Percentiles rank a stretch among this genome's conserved stretches.
Evolutionary conservation across 2,888 invertebrate genomes (phyloP).

Genomic region (Papilio elwesi): DNA sequence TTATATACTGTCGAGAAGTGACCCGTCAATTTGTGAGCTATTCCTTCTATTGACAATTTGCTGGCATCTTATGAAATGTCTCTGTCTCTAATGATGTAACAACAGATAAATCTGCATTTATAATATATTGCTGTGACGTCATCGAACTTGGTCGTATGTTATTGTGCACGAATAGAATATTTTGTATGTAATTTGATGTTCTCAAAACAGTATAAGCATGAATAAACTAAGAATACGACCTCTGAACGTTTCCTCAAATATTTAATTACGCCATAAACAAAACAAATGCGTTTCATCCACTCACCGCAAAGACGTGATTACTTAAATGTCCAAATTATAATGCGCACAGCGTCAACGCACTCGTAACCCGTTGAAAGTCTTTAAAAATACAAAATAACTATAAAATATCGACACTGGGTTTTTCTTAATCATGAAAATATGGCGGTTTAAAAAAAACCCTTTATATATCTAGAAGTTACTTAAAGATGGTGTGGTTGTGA

Average conservation of each 20-base stretch:
- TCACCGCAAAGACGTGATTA: slow-evolving; percentile 19
- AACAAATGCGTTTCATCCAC: slow-evolving; percentile 18
- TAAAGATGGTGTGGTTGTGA: too few relatives aligned
- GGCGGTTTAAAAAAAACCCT: too few relatives aligned
- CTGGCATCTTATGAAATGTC: too few relatives aligned
- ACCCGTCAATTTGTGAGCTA: too few relatives aligned
- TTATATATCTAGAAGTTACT: too few relatives aligned
- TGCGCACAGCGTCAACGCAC: slow-evolving; percentile 20
- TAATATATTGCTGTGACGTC: too few relatives aligned
- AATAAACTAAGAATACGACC: background rate
- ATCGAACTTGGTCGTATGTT: background rate
- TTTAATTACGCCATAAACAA: slow-evolving; percentile 18
- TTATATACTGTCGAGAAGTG: too few relatives aligned
- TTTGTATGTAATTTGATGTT: background rate
- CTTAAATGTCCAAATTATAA: slow-evolving; percentile 25
- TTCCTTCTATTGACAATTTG: too few relatives aligned
- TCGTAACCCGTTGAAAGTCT: slow-evolving; percentile 19
- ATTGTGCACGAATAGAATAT: too few relatives aligned
- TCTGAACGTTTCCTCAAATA: background rate
- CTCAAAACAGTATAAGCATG: background rate
- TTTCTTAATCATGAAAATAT: background rate
- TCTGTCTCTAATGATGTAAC: too few relatives aligned
- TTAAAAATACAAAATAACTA: slow-evolving; percentile 17
- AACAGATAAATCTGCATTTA: too few relatives aligned
- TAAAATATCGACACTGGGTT: background rate